phyloP scores from a whole-genome alignment of 53 echinoderm and acorn worm species.

The Stichopus horrens region DNA sequence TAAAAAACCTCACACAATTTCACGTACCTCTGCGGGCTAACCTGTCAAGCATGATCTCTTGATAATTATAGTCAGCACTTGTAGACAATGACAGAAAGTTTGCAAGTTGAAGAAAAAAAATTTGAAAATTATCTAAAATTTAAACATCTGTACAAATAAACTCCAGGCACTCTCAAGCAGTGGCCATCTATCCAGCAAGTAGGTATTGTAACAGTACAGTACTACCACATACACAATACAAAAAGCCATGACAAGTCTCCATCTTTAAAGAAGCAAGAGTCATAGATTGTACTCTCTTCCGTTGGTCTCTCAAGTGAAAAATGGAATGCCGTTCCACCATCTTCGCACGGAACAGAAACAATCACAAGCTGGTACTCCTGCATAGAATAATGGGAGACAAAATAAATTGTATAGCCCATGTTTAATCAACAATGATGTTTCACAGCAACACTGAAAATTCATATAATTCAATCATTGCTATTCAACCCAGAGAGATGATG shows the following conservation, averaged over 20 bases:
- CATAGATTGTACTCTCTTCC: not conserved
- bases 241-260: not conserved
- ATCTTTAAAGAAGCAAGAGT: conserved; percentile 20
- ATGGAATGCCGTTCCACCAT: not conserved
- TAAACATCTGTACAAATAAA: not conserved
- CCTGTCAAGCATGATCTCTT: too few relatives aligned
- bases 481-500: too few relatives aligned
- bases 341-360: not conserved
- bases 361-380: conserved; percentile 1
- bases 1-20: too few relatives aligned
- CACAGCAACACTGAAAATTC: too few relatives aligned
- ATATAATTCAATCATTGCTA: too few relatives aligned
- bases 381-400: not conserved
- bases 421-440: too few relatives aligned
- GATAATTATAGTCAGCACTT: too few relatives aligned
- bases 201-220: not conserved
- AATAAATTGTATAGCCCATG: too few relatives aligned
- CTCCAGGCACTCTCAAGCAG: too few relatives aligned
- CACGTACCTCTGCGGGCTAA: too few relatives aligned
- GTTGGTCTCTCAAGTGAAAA: conserved; percentile 1
- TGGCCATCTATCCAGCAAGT: too few relatives aligned
- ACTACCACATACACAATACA: conserved; percentile 13
- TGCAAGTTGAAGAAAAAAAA: not conserved
- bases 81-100: too few relatives aligned
- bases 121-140: not conserved